Base-by-base conservation (phyloP, 1,140 invertebrate species). In the Plectus sambesii region DNA sequence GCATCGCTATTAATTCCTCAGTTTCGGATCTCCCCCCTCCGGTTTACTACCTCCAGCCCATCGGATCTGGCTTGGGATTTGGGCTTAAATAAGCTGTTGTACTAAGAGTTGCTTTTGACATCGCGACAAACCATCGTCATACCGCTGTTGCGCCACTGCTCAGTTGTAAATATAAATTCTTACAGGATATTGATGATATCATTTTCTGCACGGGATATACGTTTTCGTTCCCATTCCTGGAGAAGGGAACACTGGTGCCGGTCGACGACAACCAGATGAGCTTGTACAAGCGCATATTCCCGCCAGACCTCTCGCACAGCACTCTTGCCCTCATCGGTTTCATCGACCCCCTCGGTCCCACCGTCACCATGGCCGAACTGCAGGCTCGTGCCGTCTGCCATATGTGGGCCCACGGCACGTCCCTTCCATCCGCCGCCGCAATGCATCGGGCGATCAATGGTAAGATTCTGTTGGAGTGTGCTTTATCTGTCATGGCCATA, bases 361-460 rank as follows among this genome's bases (percentile, higher is more conserved):
- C 74, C 15, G 67, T 74, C 60, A 72, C 74, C 1, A 68, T 75
- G 19, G 66, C 70, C 12, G 75, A 77, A 55, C 64, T 76, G 25
- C 75, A 77, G 56, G 57, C 67, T 17, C 55, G 75, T 38, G 72
- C 72, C 62, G 70, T 65, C 38, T 42, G 33, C 26, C 33, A 36
- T 5, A 41, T 27, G 9, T 36, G 58, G 29, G 33, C 35, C 15
- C 50, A 51, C 1, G 25, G 42, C 23, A 41, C 42, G 24, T 27
- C 35, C 30, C 30, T 60, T 5, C 58, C 58, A 12, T 17, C 9
- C 12, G 38, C 43, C 20, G 6, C 17, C 15, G 37, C 47, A 9
- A 59, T 60, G 58, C 15, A 39, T 44, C 8, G 68, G 62, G 71
- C 9, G 44, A 45, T 2, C 63, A 66, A 3, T 56, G 63, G 22